Base-by-base conservation (phyloP, 2,797 vertebrate genomes). In the Galaxias olidus region DNA sequence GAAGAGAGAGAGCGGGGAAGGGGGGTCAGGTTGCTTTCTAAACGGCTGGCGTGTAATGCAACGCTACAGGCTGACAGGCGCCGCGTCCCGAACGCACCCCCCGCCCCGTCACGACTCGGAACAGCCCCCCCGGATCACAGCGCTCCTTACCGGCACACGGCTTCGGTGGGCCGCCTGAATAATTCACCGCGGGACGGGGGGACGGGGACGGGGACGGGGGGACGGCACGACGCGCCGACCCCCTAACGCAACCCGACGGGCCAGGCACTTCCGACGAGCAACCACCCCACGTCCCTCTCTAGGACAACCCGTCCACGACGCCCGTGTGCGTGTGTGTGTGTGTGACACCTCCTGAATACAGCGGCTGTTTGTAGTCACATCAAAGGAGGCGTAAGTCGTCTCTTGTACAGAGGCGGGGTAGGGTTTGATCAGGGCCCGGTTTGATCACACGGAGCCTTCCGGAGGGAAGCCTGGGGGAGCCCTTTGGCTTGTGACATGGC, bases 361-460 rank as follows among this genome's bases (percentile, higher is more conserved):
- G 59, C 60, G 73, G 73, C 71, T 81, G 87, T 92, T 91, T 91
- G 90, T 90, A 92, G 87, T 88, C 84, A 88, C 90, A 90, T 93
- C 91, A 93, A 92, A 92, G 89, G 68, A 59, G 30, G 40, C 13
- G 47, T 60, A 56, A 41, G 70, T 72, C 71, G 68, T 80, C 75
- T 80, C 85, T 84, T 85, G 80, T 82, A 81, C 80, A 73, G 72
- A 85, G 86, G 82, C 80, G 81, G 80, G 88, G 83, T 89, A 88
- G 84, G 81, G 87, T 91, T 88, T 87, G 87, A 91, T 91, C 89
- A 90, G 83, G 86, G 77, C 71, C 74, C 69, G 83, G 89, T 90
- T 90, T 91, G 91, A 92, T 92, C 90, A 90, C 79, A 81, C 44
- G 64, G 79, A 78, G 71, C 74, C 78, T 78, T 69, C 78, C 68